Evolutionary conservation across 1,140 invertebrate species (phyloP), one percentile per base, ranked within the genome.

Genomic region (Bombus superbus): DNA sequence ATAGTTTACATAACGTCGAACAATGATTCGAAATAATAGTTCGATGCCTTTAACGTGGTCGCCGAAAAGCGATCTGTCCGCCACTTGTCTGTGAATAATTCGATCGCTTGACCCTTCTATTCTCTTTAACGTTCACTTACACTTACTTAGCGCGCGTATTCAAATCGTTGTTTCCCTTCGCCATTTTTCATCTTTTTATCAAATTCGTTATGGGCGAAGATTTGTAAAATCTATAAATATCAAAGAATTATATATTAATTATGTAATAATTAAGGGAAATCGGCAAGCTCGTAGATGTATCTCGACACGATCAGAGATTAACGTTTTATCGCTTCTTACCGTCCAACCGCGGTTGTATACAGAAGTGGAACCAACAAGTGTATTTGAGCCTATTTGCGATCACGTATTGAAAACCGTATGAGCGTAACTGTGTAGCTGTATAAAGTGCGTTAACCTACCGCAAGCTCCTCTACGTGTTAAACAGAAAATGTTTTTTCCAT

Each of bases 1-100:
- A 28, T 25, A 35, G 40, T 79, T 79, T 79, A 62, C 75, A 38
- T 80, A 79, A 80, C 42, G 5, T 47, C 6, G 25, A 53, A 79
- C 59, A 66, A 77, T 66, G 59, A 32, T 32, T 32, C 32, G 32
- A 66, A 76, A 78, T 38, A 68, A 83, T 76, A 35, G 25, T 68
- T 38, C 64, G 9, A 35, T 69, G n/a, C 38, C 25, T n/a, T 11
- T 0, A 47, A 32, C 4, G 9, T 79, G 62, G 0, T 35, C 32
- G 9, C 22, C 44, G 78, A 79, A 69, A 79, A 42, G 0, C 11
- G 42, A 42, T 32, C 35, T 77, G 18, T 32, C 11, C 25, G 1
- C 18, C n/a, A 13, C 66, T 18, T 28, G 40, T 3, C 28, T 11
- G n/a, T 25, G 53, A 28, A 59, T 32, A 57, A 76, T 0, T 28